Percentiles rank a stretch among this genome's conserved stretches.
Evolutionary conservation across 2,113 vertebrate species (phyloP).

Genomic region (Hylia prasina): DNA sequence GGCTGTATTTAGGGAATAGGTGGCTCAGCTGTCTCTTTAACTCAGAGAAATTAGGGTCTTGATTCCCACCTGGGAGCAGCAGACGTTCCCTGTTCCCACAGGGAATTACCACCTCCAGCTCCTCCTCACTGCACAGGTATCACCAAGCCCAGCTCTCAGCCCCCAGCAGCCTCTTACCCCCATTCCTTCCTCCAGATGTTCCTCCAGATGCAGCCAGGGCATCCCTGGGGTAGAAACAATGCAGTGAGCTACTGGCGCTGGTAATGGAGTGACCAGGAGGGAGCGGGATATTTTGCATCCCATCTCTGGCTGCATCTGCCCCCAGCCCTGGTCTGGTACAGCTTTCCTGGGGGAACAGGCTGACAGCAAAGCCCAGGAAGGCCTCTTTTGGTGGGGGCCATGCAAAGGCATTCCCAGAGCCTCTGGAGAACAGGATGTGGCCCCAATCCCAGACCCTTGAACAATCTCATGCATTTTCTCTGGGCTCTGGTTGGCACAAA

Average conservation of each 20-base stretch:
- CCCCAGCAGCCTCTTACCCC: not conserved
- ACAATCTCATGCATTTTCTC: not conserved
- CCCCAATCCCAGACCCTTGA: not conserved
- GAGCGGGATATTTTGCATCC: not conserved
- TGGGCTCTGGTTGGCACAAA: not conserved
- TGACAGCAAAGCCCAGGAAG: not conserved
- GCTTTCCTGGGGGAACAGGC: not conserved
- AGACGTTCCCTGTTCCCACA: not conserved
- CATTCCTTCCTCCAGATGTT: not conserved
- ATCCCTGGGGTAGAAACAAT: not conserved
- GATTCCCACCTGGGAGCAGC: not conserved
- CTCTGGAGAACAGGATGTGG: not conserved
- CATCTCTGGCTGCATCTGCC: not conserved
- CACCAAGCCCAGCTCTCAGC: not conserved
- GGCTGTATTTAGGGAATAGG: not conserved
- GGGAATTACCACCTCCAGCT: not conserved
- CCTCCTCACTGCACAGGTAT: rapidly evolving
- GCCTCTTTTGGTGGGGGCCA: not conserved
- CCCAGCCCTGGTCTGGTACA: not conserved
- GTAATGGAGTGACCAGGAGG: not conserved
- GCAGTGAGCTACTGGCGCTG: not conserved
- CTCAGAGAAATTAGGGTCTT: not conserved
- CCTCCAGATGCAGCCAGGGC: not conserved
- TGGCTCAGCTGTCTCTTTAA: not conserved
- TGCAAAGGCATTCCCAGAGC: not conserved